phyloP scores from a whole-genome alignment of 1,140 invertebrate species.

The Agrilus planipennis region DNA sequence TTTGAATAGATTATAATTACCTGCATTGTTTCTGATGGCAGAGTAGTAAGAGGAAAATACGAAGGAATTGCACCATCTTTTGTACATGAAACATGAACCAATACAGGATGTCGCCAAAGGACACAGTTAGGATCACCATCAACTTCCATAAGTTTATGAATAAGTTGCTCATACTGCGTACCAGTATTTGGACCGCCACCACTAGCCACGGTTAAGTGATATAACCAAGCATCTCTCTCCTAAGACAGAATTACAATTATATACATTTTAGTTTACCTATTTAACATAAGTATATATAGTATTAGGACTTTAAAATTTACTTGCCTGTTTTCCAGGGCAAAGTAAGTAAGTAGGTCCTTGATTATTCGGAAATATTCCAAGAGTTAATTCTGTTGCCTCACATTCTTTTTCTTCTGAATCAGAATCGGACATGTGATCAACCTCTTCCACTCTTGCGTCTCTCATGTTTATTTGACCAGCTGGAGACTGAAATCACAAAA shows the following conservation, averaged over 20 bases:
- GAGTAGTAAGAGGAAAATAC: slow-evolving; percentile 31
- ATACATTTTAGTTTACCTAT: too few relatives aligned
- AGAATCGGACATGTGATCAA: slow-evolving; percentile 84
- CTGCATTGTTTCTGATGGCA: slow-evolving; percentile 29
- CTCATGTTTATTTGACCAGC: slow-evolving; percentile 92
- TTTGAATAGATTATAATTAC: slow-evolving; percentile 10
- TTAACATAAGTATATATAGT: too few relatives aligned
- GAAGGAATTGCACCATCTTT: slow-evolving; percentile 33
- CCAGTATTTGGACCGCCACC: slow-evolving; percentile 80
- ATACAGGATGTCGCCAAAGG: slow-evolving; percentile 83
- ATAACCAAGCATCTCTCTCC: slow-evolving; percentile 86
- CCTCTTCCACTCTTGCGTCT: slow-evolving; percentile 84
- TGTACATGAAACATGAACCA: slow-evolving; percentile 54
- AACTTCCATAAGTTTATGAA: slow-evolving; percentile 90
- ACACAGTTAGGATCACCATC: slow-evolving; percentile 90
- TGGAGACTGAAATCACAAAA: slow-evolving; percentile 77
- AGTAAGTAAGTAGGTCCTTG: slow-evolving; percentile 84
- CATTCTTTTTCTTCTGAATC: slow-evolving; percentile 78
- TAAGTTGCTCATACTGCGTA: slow-evolving; percentile 88
- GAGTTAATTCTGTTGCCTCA: slow-evolving; percentile 65
- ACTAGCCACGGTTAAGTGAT: slow-evolving; percentile 87
- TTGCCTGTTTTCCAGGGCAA: slow-evolving; percentile 72
- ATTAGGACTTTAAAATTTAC: too few relatives aligned
- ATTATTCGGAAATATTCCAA: slow-evolving; percentile 87
- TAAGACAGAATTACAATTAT: slow-evolving; percentile 21